phyloP scores from a whole-genome alignment of 64 coral and sea anemone genomes.

The Hydrozoanthus tunicans region DNA sequence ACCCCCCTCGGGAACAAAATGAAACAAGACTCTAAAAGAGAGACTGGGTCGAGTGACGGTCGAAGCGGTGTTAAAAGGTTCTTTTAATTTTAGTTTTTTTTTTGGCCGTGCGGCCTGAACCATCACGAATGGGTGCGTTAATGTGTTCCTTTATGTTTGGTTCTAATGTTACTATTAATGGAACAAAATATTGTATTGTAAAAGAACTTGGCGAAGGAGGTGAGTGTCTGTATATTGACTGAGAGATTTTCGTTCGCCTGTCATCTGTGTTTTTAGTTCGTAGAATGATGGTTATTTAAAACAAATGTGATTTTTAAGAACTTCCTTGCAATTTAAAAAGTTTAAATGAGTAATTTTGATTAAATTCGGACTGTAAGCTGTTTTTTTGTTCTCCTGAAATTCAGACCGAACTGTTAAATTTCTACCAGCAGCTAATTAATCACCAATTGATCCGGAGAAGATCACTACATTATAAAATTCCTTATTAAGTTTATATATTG shows the following conservation, averaged over 20 bases:
- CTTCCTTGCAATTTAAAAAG: neutral
- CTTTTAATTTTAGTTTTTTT: neutral
- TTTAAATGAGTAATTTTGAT: too few relatives aligned
- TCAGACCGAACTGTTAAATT: too few relatives aligned
- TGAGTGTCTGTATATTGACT: neutral
- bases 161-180: constrained; percentile 52
- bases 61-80: too few relatives aligned
- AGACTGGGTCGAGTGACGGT: constrained; percentile 4
- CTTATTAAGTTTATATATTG: too few relatives aligned
- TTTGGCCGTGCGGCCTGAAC: neutral
- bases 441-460: too few relatives aligned
- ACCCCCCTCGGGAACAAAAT: neutral
- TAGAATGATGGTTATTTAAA: neutral
- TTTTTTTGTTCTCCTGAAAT: too few relatives aligned
- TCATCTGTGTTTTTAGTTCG: neutral
- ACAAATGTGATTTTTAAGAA: neutral
- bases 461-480: too few relatives aligned
- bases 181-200: constrained; percentile 43
- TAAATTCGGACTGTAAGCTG: too few relatives aligned
- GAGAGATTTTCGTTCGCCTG: neutral
- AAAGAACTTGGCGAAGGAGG: constrained; percentile 54
- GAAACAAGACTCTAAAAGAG: neutral
- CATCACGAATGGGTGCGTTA: constrained; percentile 8
- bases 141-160: constrained; percentile 60
- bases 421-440: too few relatives aligned